These are phyloP conservation scores for Acanthurus tractus DNA, from an alignment of 2,797 vertebrate genomes.

Conservation along the genomic window DNA sequence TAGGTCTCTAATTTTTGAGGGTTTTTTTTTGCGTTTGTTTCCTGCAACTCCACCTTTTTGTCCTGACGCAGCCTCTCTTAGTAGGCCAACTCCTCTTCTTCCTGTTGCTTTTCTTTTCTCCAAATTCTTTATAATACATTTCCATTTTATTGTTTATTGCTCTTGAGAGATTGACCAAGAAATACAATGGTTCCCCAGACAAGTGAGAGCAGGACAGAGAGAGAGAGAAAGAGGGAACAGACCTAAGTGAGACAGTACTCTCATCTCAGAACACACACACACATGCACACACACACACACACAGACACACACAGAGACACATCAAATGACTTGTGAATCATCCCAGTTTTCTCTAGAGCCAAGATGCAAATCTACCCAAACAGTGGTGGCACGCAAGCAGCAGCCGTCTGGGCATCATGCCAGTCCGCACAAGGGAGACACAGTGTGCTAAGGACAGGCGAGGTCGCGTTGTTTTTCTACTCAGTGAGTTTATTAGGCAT, in stretches of 20 bases:
- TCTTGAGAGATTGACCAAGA: slow-evolving; percentile 30
- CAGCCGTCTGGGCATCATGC: slow-evolving; percentile 74
- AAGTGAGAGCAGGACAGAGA: slow-evolving; percentile 39
- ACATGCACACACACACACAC: slow-evolving; percentile 25
- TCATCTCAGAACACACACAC: slow-evolving; percentile 22
- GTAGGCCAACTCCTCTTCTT: neutral
- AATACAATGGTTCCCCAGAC: slow-evolving; percentile 24
- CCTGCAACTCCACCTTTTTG: neutral
- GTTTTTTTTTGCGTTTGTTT: neutral
- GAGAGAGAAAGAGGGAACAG: neutral
- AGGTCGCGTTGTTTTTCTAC: slow-evolving; percentile 60
- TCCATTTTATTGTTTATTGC: slow-evolving; percentile 29
- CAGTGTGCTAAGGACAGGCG: slow-evolving; percentile 54
- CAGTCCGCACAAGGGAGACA: slow-evolving; percentile 65
- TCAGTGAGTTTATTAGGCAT: slow-evolving; percentile 60
- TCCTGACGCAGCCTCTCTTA: slow-evolving; percentile 25
- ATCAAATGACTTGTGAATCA: slow-evolving; percentile 64
- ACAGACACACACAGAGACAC: slow-evolving; percentile 25
- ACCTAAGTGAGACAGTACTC: slow-evolving; percentile 23
- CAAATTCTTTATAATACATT: slow-evolving; percentile 1
- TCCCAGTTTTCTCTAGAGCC: slow-evolving; percentile 71
- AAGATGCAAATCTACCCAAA: slow-evolving; percentile 83
- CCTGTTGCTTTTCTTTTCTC: neutral
- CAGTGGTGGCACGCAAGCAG: slow-evolving; percentile 82
- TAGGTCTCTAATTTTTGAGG: neutral